Evolutionary conservation across 2,113 vertebrate genomes (phyloP).

Genomic region (Phylloscopus trochiloides): DNA sequence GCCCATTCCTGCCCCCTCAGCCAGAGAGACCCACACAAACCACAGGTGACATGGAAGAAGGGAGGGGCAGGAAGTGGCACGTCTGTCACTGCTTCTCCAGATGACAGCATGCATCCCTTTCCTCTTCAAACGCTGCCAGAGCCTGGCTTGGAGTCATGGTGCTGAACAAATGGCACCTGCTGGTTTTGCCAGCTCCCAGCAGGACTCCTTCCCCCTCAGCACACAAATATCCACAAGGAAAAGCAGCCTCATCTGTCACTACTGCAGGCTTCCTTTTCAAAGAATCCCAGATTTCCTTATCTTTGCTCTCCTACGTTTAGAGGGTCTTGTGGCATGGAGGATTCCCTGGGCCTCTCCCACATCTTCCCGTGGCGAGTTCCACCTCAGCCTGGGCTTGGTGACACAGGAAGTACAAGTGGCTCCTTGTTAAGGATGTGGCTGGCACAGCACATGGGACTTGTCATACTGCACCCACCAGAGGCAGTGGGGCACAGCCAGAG

Average conservation of each 20-base stretch:
- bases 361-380: fast-evolving
- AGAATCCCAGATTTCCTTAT: not conserved
- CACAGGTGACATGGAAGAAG: not conserved
- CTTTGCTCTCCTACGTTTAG: not conserved
- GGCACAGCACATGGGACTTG: fast-evolving
- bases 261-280: not conserved
- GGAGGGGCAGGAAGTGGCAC: fast-evolving
- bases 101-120: not conserved
- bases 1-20: fast-evolving
- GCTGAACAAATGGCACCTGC: not conserved
- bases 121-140: fast-evolving
- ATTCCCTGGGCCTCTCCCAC: too few relatives aligned
- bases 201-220: not conserved
- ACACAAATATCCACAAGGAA: not conserved
- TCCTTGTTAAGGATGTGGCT: fast-evolving
- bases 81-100: not conserved
- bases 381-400: not conserved
- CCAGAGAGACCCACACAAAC: not conserved
- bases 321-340: fast-evolving
- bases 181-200: not conserved
- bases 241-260: not conserved
- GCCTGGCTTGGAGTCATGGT: fast-evolving
- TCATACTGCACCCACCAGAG: not conserved
- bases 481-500: fast-evolving
- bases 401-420: fast-evolving